These are phyloP conservation scores for Ctenosaura bakeri DNA, from an alignment of 2,797 vertebrate species.

Conservation along the genomic window DNA sequence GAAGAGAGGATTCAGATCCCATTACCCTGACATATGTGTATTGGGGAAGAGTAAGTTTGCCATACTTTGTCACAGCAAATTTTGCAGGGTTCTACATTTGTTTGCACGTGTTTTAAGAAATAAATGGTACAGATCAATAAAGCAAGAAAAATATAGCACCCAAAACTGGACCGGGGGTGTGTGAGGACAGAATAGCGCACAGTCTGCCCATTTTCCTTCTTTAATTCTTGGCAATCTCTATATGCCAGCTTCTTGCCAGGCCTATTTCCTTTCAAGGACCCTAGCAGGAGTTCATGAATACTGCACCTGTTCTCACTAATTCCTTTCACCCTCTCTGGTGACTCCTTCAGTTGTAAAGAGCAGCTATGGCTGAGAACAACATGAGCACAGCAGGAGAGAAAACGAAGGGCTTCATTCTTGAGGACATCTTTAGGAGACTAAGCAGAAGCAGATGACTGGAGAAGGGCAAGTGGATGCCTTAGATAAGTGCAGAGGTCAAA, in stretches of 20 bases:
- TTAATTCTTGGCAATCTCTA: conserved; percentile 8
- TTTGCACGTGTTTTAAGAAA: background rate
- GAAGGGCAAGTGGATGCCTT: background rate
- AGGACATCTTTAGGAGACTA: conserved; percentile 1
- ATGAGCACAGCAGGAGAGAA: conserved; percentile 24
- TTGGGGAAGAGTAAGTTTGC: background rate
- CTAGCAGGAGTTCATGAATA: conserved; percentile 16
- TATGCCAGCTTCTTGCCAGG: conserved; percentile 16
- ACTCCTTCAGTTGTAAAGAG: conserved; percentile 25
- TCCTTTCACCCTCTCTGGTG: conserved; percentile 18
- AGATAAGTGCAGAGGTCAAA: conserved; percentile 2
- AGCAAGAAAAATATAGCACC: background rate
- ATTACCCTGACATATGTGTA: background rate
- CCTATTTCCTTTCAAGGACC: conserved; percentile 32
- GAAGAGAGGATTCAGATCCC: background rate
- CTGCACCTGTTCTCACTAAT: conserved; percentile 40
- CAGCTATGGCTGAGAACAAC: conserved; percentile 11
- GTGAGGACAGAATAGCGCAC: background rate
- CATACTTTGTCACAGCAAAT: background rate
- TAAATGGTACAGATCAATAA: background rate
- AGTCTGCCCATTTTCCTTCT: background rate
- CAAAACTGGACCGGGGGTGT: background rate
- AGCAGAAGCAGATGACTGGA: background rate
- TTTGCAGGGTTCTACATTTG: background rate
- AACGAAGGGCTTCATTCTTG: conserved; percentile 12